A percentile compares a stretch with the other conserved stretches of the same genome.
These are phyloP conservation scores for Petromus typicus DNA, from an alignment of 2,113 vertebrate species.

Conservation along the genomic window DNA sequence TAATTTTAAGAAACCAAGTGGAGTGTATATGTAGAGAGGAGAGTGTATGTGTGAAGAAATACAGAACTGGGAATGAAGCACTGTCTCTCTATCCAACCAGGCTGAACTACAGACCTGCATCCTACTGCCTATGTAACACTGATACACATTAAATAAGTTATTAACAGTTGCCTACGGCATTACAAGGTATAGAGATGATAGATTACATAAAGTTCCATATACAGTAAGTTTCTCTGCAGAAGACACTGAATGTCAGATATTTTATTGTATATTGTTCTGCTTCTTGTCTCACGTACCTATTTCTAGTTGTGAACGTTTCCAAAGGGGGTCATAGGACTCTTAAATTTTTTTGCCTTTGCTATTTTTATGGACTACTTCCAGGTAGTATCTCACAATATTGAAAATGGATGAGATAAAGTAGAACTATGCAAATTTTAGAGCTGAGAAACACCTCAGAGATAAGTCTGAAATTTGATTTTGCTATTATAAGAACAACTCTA, in stretches of 20 bases:
- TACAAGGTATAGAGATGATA: not conserved
- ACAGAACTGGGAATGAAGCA: fast-evolving
- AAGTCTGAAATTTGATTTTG: not conserved
- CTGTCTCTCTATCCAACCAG: not conserved
- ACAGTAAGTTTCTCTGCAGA: not conserved
- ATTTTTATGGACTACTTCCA: not conserved
- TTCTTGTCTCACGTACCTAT: not conserved
- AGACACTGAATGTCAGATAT: not conserved
- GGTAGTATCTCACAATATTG: not conserved
- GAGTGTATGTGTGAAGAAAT: not conserved
- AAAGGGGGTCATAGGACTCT: not conserved
- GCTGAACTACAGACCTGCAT: not conserved
- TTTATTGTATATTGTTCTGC: not conserved
- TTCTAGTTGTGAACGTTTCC: not conserved
- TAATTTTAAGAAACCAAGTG: not conserved
- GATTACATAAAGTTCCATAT: not conserved
- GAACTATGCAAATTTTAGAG: not conserved
- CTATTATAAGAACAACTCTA: not conserved
- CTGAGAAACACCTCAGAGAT: not conserved
- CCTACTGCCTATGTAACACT: not conserved
- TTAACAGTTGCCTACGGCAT: not conserved
- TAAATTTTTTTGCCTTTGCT: not conserved
- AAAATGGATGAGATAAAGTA: not conserved
- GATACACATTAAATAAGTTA: not conserved
- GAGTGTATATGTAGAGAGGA: not conserved